Evolutionary conservation across 2,888 invertebrate species (phyloP), one percentile per base, ranked within the genome.

Genomic region (Elegia similella): DNA sequence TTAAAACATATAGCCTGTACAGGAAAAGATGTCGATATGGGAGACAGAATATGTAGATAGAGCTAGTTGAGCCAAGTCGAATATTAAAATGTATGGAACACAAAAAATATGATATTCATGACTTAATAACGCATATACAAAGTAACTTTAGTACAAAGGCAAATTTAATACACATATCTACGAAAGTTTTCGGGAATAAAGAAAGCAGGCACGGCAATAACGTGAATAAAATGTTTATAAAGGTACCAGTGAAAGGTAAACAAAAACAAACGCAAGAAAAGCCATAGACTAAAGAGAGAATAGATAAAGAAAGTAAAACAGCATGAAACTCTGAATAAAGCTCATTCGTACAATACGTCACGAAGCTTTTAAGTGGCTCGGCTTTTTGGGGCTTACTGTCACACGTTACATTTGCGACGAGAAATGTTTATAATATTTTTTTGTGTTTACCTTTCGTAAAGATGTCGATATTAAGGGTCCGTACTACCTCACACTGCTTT

Each of bases 301-400:
- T 50, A 50, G 32, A 48, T 30, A 48, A 48, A 48, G 48, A 32
- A 48, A 32, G 30, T 32, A 15, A 32, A 32, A 48, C 48, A 48
- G 48, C 13, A 12, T 32, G 32, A 48, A 48, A 38, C 38, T 38
- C 38, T 10, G 38, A 38, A 38, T 38, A 38, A n/a, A 12, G 23
- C 10, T 12, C 38, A 38, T 38, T 38, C 38, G 38, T 12, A 38
- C 38, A 12, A 16, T 3, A 50, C 50, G 50, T 34, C 50, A 50
- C 34, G 34, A 50, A 50, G 50, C 50, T 50, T 50, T 50, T 38
- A 50, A 50, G 50, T 38, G 50, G 38, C 50, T 50, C 16, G 34
- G 48, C 48, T 34, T 50, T 50, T 50, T 16, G 32, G 6, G 50
- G 15, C 17, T 50, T 50, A 38, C 34, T 38, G 38, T 38, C 12